Base-by-base conservation (phyloP, 2,113 vertebrate species). In the Mixornis gularis region DNA sequence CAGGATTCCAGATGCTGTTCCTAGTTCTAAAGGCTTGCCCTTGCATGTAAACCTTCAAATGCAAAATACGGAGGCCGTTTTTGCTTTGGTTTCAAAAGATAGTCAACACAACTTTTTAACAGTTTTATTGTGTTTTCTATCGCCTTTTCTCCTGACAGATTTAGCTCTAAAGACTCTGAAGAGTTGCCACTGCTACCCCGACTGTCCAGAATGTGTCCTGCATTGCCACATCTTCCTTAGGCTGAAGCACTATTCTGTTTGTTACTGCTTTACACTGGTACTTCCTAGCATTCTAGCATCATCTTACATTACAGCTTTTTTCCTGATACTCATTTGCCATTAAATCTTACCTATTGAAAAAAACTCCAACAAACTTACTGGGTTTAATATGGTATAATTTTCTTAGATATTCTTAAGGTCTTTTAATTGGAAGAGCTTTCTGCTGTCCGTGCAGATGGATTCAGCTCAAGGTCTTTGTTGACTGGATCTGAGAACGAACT, bases 401-500 rank as follows among this genome's bases (percentile, higher is more conserved):
- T 91, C 59, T 85, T 65, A 78, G 8, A 29, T 83, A 66, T 52
- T 59, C 21, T 41, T 46, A 68, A 30, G 15, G 17, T 14, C 12
- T 69, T 81, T 79, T 84, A 69, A 91, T 12, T 81, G 46, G 29
- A 85, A 86, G 34, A 43, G 21, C 32, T 88, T 91, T 91, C 72
- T 89, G n/a, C 58, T 86, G 58, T 46, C 65, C 20, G 4, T 70
- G 32, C 1, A 4, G 40, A 82, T 59, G 32, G 66, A 93, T 85
- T 74, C 65, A 76, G 59, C 64, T 73, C 49, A 77, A 93, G 60
- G 83, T 32, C 71, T 81, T 84, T 56, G 36, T 49, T 92, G 63
- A 73, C 59, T 64, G 38, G 8, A 77, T 93, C 65, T 84, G 73
- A 93, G 51, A 93, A 79, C 72, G 92, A 94, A 71, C 93, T 95